Evolutionary conservation across 2,888 invertebrate species (phyloP).

Genomic region (Protophormia terraenovae): DNA sequence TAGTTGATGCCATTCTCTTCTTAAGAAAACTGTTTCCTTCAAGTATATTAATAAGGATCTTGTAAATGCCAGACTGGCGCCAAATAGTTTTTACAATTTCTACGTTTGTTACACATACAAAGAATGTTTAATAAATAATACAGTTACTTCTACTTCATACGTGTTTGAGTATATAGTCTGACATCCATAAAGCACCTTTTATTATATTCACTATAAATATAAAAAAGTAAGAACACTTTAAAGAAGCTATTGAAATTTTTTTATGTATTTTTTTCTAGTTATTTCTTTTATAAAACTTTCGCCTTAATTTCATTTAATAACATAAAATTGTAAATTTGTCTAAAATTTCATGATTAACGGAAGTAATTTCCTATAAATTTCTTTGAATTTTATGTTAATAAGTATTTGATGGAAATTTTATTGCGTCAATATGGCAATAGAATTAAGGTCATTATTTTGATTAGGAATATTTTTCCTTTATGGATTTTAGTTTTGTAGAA

Average conservation of each 20-base stretch:
- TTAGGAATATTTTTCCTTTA: not conserved
- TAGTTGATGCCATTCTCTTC: not conserved
- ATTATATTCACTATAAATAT: not conserved
- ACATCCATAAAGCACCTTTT: constrained; percentile 38
- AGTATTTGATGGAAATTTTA: constrained; percentile 39
- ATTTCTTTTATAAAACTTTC: constrained; percentile 3
- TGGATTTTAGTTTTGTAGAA: not conserved
- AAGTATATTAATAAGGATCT: constrained; percentile 41
- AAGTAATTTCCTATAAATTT: constrained; percentile 24
- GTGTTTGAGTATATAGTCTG: not conserved
- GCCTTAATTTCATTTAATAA: not conserved
- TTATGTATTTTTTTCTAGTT: not conserved
- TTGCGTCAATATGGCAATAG: not conserved
- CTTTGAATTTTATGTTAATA: constrained; percentile 33
- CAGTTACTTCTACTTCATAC: not conserved
- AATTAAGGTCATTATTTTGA: constrained; percentile 1
- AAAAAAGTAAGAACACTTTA: not conserved
- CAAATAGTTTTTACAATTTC: constrained; percentile 16
- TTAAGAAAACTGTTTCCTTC: too few relatives aligned
- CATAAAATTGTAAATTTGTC: constrained; percentile 3
- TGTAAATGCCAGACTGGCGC: constrained; percentile 42
- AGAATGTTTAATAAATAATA: constrained; percentile 49
- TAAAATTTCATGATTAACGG: constrained; percentile 37
- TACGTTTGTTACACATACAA: not conserved
- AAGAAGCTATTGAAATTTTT: constrained; percentile 4